Conservation (phyloP, 37 sponge, comb jelly and placozoan species). For the Cladorhizidae sp. region DNA sequence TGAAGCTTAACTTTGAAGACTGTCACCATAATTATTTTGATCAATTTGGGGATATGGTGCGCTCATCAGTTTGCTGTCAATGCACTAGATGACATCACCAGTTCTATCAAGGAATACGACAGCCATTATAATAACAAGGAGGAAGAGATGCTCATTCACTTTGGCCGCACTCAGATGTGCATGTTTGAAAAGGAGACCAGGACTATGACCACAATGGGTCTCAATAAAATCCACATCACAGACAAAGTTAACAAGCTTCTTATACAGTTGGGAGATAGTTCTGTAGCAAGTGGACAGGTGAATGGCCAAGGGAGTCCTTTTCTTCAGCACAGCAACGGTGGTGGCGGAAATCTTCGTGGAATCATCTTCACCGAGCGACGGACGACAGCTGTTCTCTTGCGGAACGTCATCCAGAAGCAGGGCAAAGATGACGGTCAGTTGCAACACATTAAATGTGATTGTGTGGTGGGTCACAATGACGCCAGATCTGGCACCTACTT, state of each 20-base stretch:
- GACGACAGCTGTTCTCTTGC: conserved; percentile 58
- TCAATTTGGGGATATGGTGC: conserved; percentile 55
- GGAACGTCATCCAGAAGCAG: conserved; percentile 33
- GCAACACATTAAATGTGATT: conserved; percentile 53
- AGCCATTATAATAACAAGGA: neutral
- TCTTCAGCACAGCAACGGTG: neutral
- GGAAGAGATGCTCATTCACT: conserved; percentile 26
- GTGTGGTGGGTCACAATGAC: conserved; percentile 68
- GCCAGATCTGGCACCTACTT: neutral
- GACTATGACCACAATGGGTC: neutral
- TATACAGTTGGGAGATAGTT: conserved; percentile 29
- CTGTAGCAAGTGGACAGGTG: conserved; percentile 12
- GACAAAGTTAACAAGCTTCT: conserved; percentile 48
- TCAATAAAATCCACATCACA: neutral
- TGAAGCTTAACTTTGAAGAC: conserved; percentile 59
- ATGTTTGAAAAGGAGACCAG: conserved; percentile 18
- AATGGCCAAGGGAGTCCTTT: neutral
- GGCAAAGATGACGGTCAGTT: conserved; percentile 24
- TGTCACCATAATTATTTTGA: conserved; percentile 42
- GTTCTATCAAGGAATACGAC: neutral
- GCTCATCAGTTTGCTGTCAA: conserved; percentile 44
- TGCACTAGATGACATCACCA: conserved; percentile 12
- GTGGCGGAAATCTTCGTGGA: conserved; percentile 41
- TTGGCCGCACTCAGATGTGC: conserved; percentile 25
- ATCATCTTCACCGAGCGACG: conserved; percentile 86